Percentiles rank a stretch among this genome's conserved stretches.
These are phyloP conservation scores for Dermolepida albohirtum DNA, from an alignment of 2,888 invertebrate species.

Conservation along the genomic window DNA sequence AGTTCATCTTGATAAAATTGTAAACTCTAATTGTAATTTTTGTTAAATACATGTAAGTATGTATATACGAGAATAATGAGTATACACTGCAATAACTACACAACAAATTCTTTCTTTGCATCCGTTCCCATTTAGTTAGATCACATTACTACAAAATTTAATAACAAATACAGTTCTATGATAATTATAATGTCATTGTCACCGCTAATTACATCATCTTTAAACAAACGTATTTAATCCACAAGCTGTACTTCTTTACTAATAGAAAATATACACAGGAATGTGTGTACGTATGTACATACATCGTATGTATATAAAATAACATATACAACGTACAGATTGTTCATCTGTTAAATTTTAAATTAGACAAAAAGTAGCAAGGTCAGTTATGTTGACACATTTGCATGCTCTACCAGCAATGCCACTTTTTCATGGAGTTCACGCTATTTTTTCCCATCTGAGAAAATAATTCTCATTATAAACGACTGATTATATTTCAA, in stretches of 20 bases:
- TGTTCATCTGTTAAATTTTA: slow-evolving; percentile 41
- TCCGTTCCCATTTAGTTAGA: no score
- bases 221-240: slow-evolving; percentile 1
- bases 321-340: slow-evolving; percentile 23
- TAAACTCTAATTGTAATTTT: no score
- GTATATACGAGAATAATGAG: no score
- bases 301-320: slow-evolving; percentile 34
- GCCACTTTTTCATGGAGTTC: slow-evolving; percentile 36
- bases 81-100: no score
- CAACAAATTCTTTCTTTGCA: no score
- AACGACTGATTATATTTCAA: slow-evolving; percentile 6
- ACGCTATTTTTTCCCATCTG: slow-evolving; percentile 31
- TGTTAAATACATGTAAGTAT: no score
- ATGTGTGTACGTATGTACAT: slow-evolving; percentile 5
- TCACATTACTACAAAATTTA: no score
- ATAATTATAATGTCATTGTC: slow-evolving; percentile 18
- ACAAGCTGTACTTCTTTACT: no score
- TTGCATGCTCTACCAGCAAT: slow-evolving; percentile 41
- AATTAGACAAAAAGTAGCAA: slow-evolving; percentile 44
- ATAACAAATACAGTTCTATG: neutral
- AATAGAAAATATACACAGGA: slow-evolving; percentile 8
- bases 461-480: slow-evolving; percentile 24
- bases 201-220: neutral
- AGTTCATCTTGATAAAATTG: no score
- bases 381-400: slow-evolving; percentile 51